Conservation (phyloP, 2,113 vertebrate genomes). For the Toxotes jaculatrix region DNA sequence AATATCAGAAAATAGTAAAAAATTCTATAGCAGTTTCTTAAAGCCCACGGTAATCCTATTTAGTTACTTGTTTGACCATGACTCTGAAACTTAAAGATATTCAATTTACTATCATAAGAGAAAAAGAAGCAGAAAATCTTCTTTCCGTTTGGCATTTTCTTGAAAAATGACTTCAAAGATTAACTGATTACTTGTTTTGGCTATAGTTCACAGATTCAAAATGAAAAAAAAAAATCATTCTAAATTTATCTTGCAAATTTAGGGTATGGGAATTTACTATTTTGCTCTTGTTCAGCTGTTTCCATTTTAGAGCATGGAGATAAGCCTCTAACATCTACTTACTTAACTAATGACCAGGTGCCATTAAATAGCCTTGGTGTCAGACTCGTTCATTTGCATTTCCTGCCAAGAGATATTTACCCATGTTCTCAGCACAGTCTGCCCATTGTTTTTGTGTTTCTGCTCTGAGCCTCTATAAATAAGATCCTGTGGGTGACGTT, state of each 20-base stretch:
- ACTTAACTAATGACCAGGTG: slow-evolving; percentile 55
- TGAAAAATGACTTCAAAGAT: neutral
- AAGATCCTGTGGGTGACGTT: slow-evolving; percentile 74
- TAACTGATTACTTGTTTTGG: no score
- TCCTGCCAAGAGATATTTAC: slow-evolving; percentile 61
- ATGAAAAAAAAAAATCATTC: neutral
- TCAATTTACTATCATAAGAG: neutral
- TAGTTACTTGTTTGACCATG: neutral
- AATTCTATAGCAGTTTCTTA: neutral
- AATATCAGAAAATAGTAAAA: neutral
- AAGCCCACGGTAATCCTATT: neutral
- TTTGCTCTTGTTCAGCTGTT: neutral
- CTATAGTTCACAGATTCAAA: neutral
- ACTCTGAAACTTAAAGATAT: neutral
- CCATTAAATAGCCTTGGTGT: slow-evolving; percentile 54
- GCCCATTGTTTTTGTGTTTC: slow-evolving; percentile 66
- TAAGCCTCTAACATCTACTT: slow-evolving; percentile 34
- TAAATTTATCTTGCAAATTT: slow-evolving; percentile 3
- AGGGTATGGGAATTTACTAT: neutral
- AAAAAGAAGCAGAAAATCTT: neutral
- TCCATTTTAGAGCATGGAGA: slow-evolving; percentile 12
- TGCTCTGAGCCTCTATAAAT: slow-evolving; percentile 77
- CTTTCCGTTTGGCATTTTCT: neutral
- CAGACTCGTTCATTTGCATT: slow-evolving; percentile 65
- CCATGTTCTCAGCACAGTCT: slow-evolving; percentile 55